phyloP scores from a whole-genome alignment of 2,888 invertebrate genomes.

The Tachina fera region DNA sequence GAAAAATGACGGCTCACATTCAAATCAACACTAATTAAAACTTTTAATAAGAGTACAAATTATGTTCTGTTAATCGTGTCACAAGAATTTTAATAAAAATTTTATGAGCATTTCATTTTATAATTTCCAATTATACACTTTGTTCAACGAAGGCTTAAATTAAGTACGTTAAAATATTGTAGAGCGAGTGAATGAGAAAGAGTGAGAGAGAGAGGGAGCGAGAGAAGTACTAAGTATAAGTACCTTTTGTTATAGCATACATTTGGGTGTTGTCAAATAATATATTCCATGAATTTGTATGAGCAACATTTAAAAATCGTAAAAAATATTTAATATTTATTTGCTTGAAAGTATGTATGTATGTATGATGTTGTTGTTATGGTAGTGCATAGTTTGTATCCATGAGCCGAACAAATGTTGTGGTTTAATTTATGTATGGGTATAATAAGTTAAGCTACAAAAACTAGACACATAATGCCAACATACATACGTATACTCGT shows the following conservation, averaged over 20 bases:
- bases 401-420: conserved; percentile 1
- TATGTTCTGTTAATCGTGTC: no score
- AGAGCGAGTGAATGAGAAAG: no score
- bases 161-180: neutral
- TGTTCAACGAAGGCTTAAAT: conserved; percentile 19
- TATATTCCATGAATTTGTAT: conserved; percentile 82
- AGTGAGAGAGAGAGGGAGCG: neutral
- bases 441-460: conserved; percentile 55
- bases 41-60: no score
- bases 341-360: conserved; percentile 1
- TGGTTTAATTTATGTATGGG: conserved; percentile 30
- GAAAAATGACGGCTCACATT: no score
- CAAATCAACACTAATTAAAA: no score
- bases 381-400: neutral
- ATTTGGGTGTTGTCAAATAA: conserved; percentile 79
- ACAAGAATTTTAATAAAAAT: no score
- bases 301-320: conserved; percentile 80
- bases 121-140: neutral
- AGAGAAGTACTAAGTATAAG: neutral
- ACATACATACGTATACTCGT: neutral
- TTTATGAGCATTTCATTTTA: no score
- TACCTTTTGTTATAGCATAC: conserved; percentile 66
- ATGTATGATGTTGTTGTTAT: no score
- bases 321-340: conserved; percentile 73
- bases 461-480: conserved; percentile 28